These are phyloP conservation scores for Astreopora myriophthalma DNA, from an alignment of 64 coral and sea anemone genomes.

Conservation along the genomic window DNA sequence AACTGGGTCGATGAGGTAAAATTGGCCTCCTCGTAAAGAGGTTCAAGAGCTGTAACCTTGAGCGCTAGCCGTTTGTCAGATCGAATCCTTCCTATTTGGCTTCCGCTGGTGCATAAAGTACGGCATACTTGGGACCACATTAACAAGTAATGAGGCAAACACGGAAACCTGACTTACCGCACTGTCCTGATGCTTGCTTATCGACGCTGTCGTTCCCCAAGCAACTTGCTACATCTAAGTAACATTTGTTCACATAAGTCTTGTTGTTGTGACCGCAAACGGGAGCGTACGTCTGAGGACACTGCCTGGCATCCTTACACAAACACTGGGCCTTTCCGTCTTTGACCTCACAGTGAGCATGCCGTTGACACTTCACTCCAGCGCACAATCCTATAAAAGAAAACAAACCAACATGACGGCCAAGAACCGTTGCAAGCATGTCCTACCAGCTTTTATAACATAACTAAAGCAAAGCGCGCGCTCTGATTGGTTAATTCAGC, in stretches of 20 bases:
- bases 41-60: no score
- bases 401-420: neutral
- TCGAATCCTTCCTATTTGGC: no score
- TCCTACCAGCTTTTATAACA: no score
- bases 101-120: no score
- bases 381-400: slow-evolving; percentile 43
- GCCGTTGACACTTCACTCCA: slow-evolving; percentile 4
- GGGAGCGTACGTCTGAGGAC: slow-evolving; percentile 20
- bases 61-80: no score
- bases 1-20: no score
- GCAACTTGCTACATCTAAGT: slow-evolving; percentile 81
- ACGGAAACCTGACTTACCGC: slow-evolving; percentile 63
- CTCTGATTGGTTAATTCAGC: no score
- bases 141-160: neutral
- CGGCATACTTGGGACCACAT: no score
- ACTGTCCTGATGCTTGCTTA: slow-evolving; percentile 39
- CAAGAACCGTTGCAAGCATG: no score
- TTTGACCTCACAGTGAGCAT: slow-evolving; percentile 47
- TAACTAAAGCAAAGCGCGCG: no score
- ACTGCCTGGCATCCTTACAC: slow-evolving; percentile 74
- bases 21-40: no score
- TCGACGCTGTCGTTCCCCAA: slow-evolving; percentile 1
- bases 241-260: slow-evolving; percentile 86
- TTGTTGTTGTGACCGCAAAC: slow-evolving; percentile 72
- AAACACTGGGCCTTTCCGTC: slow-evolving; percentile 45